A percentile compares a stretch with the other conserved stretches of the same genome.
Evolutionary conservation across 1,140 invertebrate genomes (phyloP).

Genomic region (Coenobita brevimanus): DNA sequence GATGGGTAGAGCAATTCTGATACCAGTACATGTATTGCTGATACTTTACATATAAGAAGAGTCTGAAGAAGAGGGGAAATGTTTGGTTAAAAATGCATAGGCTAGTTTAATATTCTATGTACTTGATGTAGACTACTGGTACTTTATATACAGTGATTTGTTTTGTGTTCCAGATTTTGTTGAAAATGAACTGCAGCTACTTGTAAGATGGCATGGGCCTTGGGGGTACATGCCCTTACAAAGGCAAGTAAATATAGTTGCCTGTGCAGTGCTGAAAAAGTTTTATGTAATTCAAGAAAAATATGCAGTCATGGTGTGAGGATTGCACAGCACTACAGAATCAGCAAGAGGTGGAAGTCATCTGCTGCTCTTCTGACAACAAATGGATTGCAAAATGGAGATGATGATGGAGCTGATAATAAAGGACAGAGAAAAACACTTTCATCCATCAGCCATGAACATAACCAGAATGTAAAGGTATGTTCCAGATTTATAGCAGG

Average conservation of each 20-base stretch:
- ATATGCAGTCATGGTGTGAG: neutral
- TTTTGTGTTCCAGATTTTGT: neutral
- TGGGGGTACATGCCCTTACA: neutral
- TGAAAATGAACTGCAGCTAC: slow-evolving; percentile 3
- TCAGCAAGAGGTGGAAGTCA: slow-evolving; percentile 14
- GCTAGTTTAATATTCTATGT: neutral
- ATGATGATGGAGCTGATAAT: neutral
- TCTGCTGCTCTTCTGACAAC: neutral
- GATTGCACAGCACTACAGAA: neutral
- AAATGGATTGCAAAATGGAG: neutral
- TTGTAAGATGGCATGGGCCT: neutral
- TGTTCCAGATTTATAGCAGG: too few relatives aligned
- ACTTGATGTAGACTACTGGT: neutral
- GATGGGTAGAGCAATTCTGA: too few relatives aligned
- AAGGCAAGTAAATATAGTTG: neutral
- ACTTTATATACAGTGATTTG: neutral
- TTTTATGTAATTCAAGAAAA: neutral
- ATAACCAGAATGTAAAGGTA: too few relatives aligned
- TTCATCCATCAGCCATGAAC: too few relatives aligned
- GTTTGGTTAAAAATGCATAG: neutral
- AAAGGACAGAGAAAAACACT: neutral
- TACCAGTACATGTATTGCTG: too few relatives aligned
- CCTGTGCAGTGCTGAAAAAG: neutral
- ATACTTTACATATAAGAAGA: too few relatives aligned
- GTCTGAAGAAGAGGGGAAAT: too few relatives aligned